Evolutionary conservation across 2,113 vertebrate genomes (phyloP), one percentile per base, ranked within the genome.

Genomic region (Dicrurus megarhynchus): DNA sequence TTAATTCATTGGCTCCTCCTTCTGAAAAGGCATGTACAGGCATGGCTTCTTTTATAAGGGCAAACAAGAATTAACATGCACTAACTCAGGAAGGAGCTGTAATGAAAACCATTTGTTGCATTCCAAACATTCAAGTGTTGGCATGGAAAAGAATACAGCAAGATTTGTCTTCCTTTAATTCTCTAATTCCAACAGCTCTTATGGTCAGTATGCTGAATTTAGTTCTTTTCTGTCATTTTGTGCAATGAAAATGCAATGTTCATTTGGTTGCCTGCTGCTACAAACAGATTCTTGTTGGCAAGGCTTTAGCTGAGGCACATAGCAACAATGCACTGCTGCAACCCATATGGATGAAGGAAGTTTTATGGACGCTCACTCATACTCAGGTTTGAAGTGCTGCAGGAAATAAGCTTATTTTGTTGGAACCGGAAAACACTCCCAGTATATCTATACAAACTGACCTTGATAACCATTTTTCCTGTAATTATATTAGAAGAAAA

Each of bases 381-480:
- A 42, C 22, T 33, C 55, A 75, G 56, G 41, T 73, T 63, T 64
- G 57, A 71, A 89, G 92, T 8, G 35, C 23, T 84, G 78, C 70
- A 94, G 90, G 87, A 92, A 96, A 94, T 67, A 56, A 87, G 76
- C 19, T 93, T 60, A 90, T 53, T 96, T 90, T 95, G 68, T 47
- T 88, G 64, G 93, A 86, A 78, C 39, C 33, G 83, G 96, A 97
- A 96, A 90, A 95, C 93, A 91, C 90, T 95, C 94, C 93, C 92
- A 95, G 65, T 69, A 3, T 93, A 90, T 92, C 95, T 44, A 93
- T 87, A 93, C 90, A 95, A 77, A 94, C 50, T 69, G 59, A 89
- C 93, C 70, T 89, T 55, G 86, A 93, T 94, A 94, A 94, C 73
- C 47, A 57, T 77, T 95, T 92, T 96, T 96, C 93, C 93, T 97